A percentile compares a stretch with the other conserved stretches of the same genome.
phyloP scores from a whole-genome alignment of 2,113 vertebrate genomes.

The Gorsachius goisagi region DNA sequence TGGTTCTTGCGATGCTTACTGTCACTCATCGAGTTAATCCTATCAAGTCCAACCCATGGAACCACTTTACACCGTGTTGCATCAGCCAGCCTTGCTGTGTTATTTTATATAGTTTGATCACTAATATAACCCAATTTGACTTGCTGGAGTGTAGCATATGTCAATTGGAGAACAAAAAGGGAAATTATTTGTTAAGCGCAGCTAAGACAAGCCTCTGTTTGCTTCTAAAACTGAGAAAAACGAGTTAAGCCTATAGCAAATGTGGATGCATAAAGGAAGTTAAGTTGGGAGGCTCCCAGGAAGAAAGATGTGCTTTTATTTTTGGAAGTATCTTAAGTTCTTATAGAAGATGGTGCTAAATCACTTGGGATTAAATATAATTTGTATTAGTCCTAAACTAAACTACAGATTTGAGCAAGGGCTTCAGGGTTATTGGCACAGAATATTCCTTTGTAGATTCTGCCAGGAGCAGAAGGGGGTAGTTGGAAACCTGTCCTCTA shows the following conservation, averaged over 20 bases:
- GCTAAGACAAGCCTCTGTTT: background rate
- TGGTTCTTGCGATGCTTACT: background rate
- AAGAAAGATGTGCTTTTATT: background rate
- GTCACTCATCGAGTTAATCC: background rate
- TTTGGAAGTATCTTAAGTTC: background rate
- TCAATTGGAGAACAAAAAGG: background rate
- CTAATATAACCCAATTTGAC: background rate
- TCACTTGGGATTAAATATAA: background rate
- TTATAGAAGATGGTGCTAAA: background rate
- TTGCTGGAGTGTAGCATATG: background rate
- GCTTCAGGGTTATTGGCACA: accelerated
- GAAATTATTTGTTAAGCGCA: background rate
- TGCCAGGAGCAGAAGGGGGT: background rate
- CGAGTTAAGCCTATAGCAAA: accelerated
- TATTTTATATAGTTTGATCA: background rate
- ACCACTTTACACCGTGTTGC: background rate
- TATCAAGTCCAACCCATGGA: background rate
- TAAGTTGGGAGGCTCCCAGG: background rate
- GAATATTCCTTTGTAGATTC: accelerated
- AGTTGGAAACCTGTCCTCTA: background rate
- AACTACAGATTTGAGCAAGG: background rate
- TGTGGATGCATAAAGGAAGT: background rate
- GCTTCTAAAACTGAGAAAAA: background rate
- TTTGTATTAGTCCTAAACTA: background rate
- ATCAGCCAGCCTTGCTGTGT: background rate